Base-by-base conservation (phyloP, 2,888 invertebrate genomes). In the Nemurella pictetii region DNA sequence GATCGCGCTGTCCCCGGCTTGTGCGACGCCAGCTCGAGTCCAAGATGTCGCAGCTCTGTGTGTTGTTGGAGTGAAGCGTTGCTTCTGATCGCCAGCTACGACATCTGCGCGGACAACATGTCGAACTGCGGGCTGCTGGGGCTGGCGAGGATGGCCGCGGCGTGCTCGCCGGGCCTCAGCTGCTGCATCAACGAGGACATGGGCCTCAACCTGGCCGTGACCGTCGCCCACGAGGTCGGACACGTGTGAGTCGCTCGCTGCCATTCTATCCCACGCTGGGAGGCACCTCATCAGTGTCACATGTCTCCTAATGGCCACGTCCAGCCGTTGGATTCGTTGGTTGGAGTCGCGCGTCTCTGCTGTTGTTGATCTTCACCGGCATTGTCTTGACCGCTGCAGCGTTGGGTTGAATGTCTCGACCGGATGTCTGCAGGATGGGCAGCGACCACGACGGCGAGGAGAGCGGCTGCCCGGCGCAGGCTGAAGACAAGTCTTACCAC, bases 101-200 rank as follows among this genome's bases (percentile, higher is more conserved):
- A 93, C 88, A 91, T 93, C 86, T 93, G 93, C 87, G 90, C 91
- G 20, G 87, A 87, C 75, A 91, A 91, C 86, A 89, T 89, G 86
- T 90, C 90, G 84, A 91, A 91, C 84, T 93, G 93, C 88, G 92
- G 91, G 85, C 92, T 94, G 4, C 90, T 94, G 88, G 95, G 95
- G 9, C 90, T 94, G 86, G 94, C 94, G n/a, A 93, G 94, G 89
- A 92, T 94, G 80, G 93, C 93, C 3, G 92, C 93, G 5, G 93
- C 94, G 89, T 95, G 94, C 89, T 93, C 93, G 86, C 91, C 92
- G 20, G 89, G 93, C 86, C 90, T 93, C 86, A 92, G 93, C 85
- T 94, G 94, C 89, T 93, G 93, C 87, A 93, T 95, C 88, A 94
- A 94, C 88, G 94, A 94, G 89, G 94, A 95, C 89, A 92, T 92